These are phyloP conservation scores for Hypocryptadius cinnamomeus DNA, from an alignment of 2,113 vertebrate species.

Conservation along the genomic window DNA sequence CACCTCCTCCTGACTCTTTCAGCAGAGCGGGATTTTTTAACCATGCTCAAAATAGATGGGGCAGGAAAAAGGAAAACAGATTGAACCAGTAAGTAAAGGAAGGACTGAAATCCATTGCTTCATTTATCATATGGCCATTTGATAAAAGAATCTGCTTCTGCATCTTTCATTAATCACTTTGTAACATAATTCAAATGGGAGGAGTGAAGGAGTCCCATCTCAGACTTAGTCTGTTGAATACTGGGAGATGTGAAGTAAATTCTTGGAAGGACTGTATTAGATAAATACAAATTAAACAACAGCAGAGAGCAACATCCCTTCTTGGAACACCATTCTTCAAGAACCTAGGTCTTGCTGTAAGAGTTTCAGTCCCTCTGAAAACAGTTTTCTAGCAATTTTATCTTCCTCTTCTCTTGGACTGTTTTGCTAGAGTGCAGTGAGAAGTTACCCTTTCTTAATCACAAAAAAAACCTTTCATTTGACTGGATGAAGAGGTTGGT, in stretches of 20 bases:
- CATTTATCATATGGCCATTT: not conserved
- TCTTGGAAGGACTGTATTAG: not conserved
- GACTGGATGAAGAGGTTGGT: not conserved
- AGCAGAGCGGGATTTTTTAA: not conserved
- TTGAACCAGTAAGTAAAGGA: not conserved
- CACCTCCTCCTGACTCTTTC: not conserved
- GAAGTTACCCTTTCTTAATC: not conserved
- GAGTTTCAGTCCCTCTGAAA: not conserved
- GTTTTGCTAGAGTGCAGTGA: not conserved
- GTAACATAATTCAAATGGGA: not conserved
- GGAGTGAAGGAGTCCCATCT: not conserved
- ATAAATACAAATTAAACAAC: not conserved
- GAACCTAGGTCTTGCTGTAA: not conserved
- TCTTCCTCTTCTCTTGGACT: not conserved
- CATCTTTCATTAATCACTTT: not conserved
- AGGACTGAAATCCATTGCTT: not conserved
- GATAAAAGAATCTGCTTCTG: not conserved
- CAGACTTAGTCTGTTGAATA: not conserved
- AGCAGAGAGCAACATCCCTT: not conserved
- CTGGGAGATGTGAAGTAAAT: not conserved
- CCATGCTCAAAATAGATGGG: not conserved
- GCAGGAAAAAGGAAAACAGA: not conserved
- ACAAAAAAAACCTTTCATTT: not conserved
- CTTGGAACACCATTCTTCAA: not conserved
- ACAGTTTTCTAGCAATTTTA: not conserved